Base-by-base conservation (phyloP, 2,888 invertebrate genomes). In the Dryadula phaetusa region DNA sequence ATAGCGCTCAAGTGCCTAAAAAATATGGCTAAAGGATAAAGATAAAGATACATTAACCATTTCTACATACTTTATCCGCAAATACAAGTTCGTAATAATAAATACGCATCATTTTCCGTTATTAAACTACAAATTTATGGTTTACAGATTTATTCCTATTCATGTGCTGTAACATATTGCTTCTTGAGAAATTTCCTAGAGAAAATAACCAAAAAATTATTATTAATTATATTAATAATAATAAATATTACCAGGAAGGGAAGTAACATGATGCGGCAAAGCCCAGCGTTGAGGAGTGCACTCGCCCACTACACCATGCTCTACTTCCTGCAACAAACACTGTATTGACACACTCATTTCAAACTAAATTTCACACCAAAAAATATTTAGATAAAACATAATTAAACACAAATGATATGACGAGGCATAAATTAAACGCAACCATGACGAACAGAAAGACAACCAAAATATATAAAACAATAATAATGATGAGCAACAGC, bases 261-360 rank as follows among this genome's bases (percentile, higher is more conserved):
- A 94, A 47, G 94, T 94, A 70, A 94, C 93, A 81, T 93, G 94
- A 70, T 94, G 94, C 75, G 94, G 94, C 70, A 94, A 78, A 42
- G 91, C 89, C 93, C 93, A 93, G 67, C 93, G 91, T 72, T 92
- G 92, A 49, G 92, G 86, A 46, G 87, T 81, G 76, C 88, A 84
- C 72, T 92, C 92, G 67, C 83, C 84, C 14, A 77, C 76, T 52
- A 71, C 77, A 60, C 78, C 81, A 74, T 71, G 75, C 56, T 75
- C 75, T 69, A 78, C 74, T 75, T 91, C 92, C 92, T 91, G 86
- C 3, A 85, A 86, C 73, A 85, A 72, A 69, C 6, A 47, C 34
- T 42, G 12, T 42, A 42, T 54, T 60, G 16, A 62, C 40, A 37
- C 14, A 12, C 18, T 25, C 32, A 22, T 20, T 14, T 34, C 20